These are phyloP conservation scores for Orchesellides sinensis DNA, from an alignment of 2,888 invertebrate species.

Conservation along the genomic window DNA sequence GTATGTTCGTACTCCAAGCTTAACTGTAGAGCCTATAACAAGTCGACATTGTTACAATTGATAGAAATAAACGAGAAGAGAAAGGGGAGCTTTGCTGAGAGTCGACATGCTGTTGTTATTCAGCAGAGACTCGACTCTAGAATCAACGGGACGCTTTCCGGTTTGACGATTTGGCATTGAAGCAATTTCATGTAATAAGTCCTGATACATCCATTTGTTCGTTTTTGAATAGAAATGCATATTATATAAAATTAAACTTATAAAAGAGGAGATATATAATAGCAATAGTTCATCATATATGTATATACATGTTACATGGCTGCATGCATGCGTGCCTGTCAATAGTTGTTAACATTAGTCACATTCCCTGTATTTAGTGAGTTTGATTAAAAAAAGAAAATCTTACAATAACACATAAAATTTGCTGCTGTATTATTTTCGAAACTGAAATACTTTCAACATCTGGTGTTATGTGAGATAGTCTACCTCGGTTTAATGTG, in stretches of 20 bases:
- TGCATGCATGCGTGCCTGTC: no score
- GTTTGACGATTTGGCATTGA: constrained; percentile 50
- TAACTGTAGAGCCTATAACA: background rate
- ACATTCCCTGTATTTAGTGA: no score
- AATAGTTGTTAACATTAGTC: no score
- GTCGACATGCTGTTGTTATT: background rate
- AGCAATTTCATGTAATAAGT: constrained; percentile 36
- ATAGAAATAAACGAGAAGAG: background rate
- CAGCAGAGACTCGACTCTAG: constrained; percentile 10
- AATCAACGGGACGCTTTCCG: constrained; percentile 50
- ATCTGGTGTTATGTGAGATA: no score
- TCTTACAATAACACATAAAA: no score
- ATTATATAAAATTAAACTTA: background rate
- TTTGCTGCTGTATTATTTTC: no score
- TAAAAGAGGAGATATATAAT: background rate
- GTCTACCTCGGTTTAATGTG: no score
- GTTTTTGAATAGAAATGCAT: background rate
- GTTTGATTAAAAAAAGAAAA: no score
- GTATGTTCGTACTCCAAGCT: background rate
- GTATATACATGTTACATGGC: background rate
- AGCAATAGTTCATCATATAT: background rate
- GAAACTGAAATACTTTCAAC: no score
- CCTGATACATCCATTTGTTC: background rate
- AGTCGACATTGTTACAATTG: background rate
- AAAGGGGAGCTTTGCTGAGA: background rate